These are phyloP conservation scores for Pteropus rufus DNA, from an alignment of 2,797 vertebrate genomes.

Conservation along the genomic window DNA sequence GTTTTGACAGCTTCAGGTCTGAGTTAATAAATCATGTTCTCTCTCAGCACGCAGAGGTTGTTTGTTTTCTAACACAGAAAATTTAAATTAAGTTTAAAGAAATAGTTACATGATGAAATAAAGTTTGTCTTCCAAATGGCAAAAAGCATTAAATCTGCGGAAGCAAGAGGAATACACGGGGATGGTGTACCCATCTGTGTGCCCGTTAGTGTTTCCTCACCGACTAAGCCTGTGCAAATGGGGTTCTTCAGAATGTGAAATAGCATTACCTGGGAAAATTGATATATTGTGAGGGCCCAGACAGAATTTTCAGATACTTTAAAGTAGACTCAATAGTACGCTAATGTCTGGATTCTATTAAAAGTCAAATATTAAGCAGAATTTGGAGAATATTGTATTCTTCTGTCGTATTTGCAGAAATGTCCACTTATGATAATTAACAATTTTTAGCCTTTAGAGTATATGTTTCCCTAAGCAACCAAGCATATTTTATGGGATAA, in stretches of 20 bases:
- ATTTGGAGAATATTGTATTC: not conserved
- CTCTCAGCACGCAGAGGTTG: conserved; percentile 4
- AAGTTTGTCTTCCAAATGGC: not conserved
- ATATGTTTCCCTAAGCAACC: not conserved
- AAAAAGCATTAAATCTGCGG: not conserved
- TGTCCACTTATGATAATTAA: not conserved
- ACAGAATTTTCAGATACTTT: not conserved
- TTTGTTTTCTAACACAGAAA: not conserved
- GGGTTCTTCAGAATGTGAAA: not conserved
- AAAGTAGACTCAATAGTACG: not conserved
- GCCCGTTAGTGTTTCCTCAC: not conserved
- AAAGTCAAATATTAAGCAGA: not conserved
- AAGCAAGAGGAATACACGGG: not conserved
- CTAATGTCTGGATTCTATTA: not conserved
- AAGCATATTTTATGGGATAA: not conserved
- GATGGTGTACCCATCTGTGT: not conserved
- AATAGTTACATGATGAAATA: not conserved
- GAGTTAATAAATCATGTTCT: conserved; percentile 16
- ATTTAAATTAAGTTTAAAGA: not conserved
- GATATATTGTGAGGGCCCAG: not conserved
- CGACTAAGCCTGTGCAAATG: not conserved
- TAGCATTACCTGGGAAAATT: not conserved
- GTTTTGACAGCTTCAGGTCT: conserved; percentile 66
- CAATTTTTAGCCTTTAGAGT: not conserved
- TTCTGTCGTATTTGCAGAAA: not conserved